These are phyloP conservation scores for Erynnis tages DNA, from an alignment of 2,888 invertebrate genomes.

Conservation along the genomic window DNA sequence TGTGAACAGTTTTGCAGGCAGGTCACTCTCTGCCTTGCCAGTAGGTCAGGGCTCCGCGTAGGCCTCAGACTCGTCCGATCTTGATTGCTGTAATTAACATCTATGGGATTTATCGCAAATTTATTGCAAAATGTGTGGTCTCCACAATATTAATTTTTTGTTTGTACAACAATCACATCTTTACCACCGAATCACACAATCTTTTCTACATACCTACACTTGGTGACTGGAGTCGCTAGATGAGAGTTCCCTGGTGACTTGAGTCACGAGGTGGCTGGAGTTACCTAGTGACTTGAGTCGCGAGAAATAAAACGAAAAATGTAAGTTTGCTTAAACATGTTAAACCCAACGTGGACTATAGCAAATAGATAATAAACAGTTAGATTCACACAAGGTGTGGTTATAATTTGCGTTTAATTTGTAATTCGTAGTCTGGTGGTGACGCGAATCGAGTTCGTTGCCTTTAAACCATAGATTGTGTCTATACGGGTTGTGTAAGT, in stretches of 20 bases:
- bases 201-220: too few species aligned
- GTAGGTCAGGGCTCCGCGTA: constrained; percentile 57
- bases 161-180: too few species aligned
- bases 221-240: too few species aligned
- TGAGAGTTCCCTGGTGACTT: too few species aligned
- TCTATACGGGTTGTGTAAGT: background rate
- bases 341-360: too few species aligned
- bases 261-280: too few species aligned
- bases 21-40: constrained; percentile 30
- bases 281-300: too few species aligned
- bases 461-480: background rate
- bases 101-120: background rate
- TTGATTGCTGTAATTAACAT: constrained; percentile 13
- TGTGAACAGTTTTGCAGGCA: background rate
- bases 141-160: background rate
- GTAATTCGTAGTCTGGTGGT: constrained; percentile 1
- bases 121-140: background rate
- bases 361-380: background rate
- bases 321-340: too few species aligned
- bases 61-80: constrained; percentile 14
- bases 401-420: background rate
- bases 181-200: too few species aligned
- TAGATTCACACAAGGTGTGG: background rate
- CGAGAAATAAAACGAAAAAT: too few species aligned
- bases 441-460: background rate